A percentile compares a stretch with the other conserved stretches of the same genome.
Conservation (phyloP, 2,888 invertebrate genomes). For the Lomographa bimaculata region DNA sequence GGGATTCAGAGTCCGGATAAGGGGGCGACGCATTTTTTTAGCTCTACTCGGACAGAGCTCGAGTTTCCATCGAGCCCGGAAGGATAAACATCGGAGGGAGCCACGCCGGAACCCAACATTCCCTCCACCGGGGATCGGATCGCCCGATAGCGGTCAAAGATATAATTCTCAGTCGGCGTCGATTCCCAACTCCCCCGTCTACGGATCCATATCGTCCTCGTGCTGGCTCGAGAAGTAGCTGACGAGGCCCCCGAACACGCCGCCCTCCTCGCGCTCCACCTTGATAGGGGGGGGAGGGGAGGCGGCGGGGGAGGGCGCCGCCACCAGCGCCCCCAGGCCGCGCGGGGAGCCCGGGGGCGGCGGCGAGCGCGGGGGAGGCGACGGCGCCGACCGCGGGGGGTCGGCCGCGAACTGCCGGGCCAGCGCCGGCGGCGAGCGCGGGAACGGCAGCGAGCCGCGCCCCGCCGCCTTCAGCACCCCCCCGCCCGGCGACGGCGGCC, state of each 20-base stretch:
- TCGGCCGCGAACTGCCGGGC: too few species aligned
- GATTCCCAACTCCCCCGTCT: too few species aligned
- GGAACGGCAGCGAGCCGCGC: conserved; percentile 13
- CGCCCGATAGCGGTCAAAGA: too few species aligned
- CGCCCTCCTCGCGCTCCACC: conserved; percentile 78
- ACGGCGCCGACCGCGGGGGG: conserved; percentile 22
- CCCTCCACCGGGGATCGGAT: too few species aligned
- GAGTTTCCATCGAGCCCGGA: too few species aligned
- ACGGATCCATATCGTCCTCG: conserved; percentile 92
- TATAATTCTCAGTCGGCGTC: too few species aligned
- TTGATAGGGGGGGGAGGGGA: conserved; percentile 24
- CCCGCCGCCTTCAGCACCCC: conserved; percentile 5
- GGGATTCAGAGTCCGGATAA: too few species aligned
- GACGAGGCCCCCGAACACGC: conserved; percentile 95
- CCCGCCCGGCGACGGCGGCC: conserved; percentile 9
- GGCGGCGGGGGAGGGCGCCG: conserved; percentile 23
- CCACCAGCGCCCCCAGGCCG: conserved; percentile 6
- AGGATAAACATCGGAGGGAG: too few species aligned
- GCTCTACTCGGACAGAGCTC: too few species aligned
- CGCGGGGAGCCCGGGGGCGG: conserved; percentile 25
- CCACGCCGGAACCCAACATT: too few species aligned
- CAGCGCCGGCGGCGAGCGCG: not conserved
- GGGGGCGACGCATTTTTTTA: too few species aligned
- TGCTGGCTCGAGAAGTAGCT: conserved; percentile 96
- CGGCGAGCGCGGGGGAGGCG: conserved; percentile 21